phyloP scores from a whole-genome alignment of 2,113 vertebrate genomes.

The Psophia crepitans region DNA sequence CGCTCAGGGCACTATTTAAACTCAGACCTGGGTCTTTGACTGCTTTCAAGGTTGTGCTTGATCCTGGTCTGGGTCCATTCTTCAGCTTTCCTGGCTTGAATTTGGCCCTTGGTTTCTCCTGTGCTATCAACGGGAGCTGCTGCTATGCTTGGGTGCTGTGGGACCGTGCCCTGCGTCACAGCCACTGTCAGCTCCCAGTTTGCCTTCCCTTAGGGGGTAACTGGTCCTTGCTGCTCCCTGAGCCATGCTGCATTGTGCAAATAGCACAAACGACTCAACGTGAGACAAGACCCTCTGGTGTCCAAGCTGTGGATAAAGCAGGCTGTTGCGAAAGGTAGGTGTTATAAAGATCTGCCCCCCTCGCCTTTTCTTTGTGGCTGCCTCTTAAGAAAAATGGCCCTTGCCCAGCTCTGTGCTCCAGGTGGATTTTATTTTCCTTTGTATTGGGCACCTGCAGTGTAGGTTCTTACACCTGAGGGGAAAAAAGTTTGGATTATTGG shows the following conservation, averaged over 20 bases:
- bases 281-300: fast-evolving
- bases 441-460: fast-evolving
- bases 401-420: fast-evolving
- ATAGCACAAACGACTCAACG: fast-evolving
- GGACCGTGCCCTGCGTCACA: fast-evolving
- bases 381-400: not conserved
- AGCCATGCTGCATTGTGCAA: fast-evolving
- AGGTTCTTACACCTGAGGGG: not conserved
- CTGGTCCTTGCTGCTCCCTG: not conserved
- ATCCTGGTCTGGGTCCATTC: too few species aligned
- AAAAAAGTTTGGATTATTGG: not conserved
- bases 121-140: not conserved
- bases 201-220: not conserved
- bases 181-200: not conserved
- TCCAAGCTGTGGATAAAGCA: not conserved
- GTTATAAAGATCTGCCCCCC: too few species aligned
- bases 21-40: not conserved
- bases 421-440: not conserved
- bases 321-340: not conserved
- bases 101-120: not conserved
- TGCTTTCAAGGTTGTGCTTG: not conserved
- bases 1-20: not conserved
- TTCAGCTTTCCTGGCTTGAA: not conserved
- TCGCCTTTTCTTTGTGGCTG: too few species aligned
- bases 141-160: not conserved